Evolutionary conservation across 2,797 vertebrate genomes (phyloP).

Genomic region (Enteromius paludinosus): DNA sequence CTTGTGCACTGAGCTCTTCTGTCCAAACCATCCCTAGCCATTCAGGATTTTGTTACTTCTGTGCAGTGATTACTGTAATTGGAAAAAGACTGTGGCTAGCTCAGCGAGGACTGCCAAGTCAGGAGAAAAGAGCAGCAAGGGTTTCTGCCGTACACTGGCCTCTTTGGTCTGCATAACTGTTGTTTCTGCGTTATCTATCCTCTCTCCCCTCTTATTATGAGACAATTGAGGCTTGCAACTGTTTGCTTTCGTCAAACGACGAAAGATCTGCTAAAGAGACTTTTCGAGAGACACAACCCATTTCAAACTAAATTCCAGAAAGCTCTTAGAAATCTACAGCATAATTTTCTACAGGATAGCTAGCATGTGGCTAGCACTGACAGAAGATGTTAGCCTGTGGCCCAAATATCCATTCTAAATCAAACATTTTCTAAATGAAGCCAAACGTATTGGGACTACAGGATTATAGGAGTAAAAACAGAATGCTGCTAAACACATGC

Average conservation of each 20-base stretch:
- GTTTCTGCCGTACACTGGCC: slow-evolving; percentile 1
- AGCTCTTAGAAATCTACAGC: background rate
- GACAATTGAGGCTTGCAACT: slow-evolving; percentile 1
- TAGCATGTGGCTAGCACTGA: slow-evolving; percentile 22
- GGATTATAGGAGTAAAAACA: slow-evolving; percentile 3
- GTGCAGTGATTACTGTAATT: slow-evolving; percentile 37
- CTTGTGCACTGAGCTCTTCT: slow-evolving; percentile 5
- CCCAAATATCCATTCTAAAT: slow-evolving; percentile 16
- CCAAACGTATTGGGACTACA: slow-evolving; percentile 7
- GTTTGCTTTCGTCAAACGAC: slow-evolving; percentile 19
- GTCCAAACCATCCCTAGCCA: background rate
- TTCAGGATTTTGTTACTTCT: slow-evolving; percentile 32
- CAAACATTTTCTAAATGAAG: slow-evolving; percentile 39
- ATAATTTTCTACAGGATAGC: slow-evolving; percentile 1
- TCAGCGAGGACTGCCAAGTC: slow-evolving; percentile 20
- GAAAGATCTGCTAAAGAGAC: slow-evolving; percentile 16
- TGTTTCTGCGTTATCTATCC: slow-evolving; percentile 29
- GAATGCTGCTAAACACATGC: slow-evolving; percentile 2
- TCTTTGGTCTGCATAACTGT: slow-evolving; percentile 9
- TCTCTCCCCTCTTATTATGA: slow-evolving; percentile 5
- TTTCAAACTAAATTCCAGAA: background rate
- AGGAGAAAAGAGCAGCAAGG: background rate
- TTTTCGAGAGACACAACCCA: background rate
- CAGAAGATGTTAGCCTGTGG: background rate
- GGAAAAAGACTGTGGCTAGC: slow-evolving; percentile 39